A percentile compares a stretch with the other conserved stretches of the same genome.
These are phyloP conservation scores for Nothura maculosa DNA, from an alignment of 2,797 vertebrate genomes.

Conservation along the genomic window DNA sequence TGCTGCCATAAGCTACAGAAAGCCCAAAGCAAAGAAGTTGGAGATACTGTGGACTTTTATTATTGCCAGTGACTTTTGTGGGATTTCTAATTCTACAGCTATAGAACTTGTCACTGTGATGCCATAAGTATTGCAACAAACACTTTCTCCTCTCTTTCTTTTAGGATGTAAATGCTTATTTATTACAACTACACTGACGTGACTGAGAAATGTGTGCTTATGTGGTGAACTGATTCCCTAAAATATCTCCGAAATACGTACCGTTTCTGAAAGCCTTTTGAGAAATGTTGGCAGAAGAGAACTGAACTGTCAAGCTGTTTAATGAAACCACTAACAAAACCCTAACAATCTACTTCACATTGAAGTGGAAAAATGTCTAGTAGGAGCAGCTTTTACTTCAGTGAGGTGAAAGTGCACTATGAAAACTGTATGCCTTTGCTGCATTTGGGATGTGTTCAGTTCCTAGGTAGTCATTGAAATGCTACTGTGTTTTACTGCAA, in stretches of 20 bases:
- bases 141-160: background rate
- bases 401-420: constrained; percentile 83
- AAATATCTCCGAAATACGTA: constrained; percentile 59
- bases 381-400: constrained; percentile 82
- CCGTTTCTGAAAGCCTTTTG: constrained; percentile 66
- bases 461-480: constrained; percentile 69
- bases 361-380: constrained; percentile 83
- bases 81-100: background rate
- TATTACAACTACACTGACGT: constrained; percentile 89
- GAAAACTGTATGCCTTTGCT: constrained; percentile 79
- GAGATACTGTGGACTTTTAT: background rate
- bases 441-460: constrained; percentile 71
- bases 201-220: constrained; percentile 53
- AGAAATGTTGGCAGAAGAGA: constrained; percentile 77
- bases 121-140: background rate
- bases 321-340: constrained; percentile 82
- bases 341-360: constrained; percentile 84
- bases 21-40: background rate
- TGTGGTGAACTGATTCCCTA: constrained; percentile 56
- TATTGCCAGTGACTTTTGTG: background rate
- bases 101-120: background rate
- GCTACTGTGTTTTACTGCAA: constrained; percentile 75
- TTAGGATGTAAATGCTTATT: constrained; percentile 90
- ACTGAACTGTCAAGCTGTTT: constrained; percentile 66
- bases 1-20: background rate